phyloP scores from a whole-genome alignment of 2,113 vertebrate species.

The Perca flavescens region DNA sequence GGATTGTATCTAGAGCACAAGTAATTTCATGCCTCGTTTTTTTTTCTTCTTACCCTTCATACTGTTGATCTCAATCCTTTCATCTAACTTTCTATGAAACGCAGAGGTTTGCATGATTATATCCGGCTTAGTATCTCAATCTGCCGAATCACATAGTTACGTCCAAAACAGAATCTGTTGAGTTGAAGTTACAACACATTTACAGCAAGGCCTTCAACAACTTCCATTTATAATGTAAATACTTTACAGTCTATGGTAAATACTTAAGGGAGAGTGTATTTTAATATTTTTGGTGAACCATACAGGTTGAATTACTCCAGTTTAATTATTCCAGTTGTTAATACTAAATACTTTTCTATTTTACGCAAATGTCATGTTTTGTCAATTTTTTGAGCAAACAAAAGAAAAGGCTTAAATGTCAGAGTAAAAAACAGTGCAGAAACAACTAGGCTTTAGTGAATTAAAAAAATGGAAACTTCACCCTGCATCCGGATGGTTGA shows the following conservation, averaged over 20 bases:
- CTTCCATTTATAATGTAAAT: not conserved
- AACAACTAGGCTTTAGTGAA: not conserved
- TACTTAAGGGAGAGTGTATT: not conserved
- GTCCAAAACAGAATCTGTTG: not conserved
- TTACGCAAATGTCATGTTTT: not conserved
- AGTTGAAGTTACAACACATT: not conserved
- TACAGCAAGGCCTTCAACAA: not conserved
- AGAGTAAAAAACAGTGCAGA: not conserved
- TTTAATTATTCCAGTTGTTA: not conserved
- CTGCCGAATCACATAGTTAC: not conserved
- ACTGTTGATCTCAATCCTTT: not conserved
- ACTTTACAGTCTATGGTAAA: not conserved
- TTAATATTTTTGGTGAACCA: not conserved
- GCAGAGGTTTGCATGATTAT: not conserved
- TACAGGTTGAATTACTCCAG: not conserved
- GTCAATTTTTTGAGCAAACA: not conserved
- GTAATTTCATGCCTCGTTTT: too few species aligned
- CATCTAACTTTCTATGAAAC: not conserved
- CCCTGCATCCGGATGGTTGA: constrained; percentile 7
- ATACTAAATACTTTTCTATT: not conserved
- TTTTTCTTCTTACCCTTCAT: too few species aligned
- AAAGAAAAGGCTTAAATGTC: not conserved
- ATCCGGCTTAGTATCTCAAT: not conserved
- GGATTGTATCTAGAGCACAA: too few species aligned
- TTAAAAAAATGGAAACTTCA: not conserved